Conservation (phyloP, 1,140 invertebrate species). For the Sycophaga agraensis region DNA sequence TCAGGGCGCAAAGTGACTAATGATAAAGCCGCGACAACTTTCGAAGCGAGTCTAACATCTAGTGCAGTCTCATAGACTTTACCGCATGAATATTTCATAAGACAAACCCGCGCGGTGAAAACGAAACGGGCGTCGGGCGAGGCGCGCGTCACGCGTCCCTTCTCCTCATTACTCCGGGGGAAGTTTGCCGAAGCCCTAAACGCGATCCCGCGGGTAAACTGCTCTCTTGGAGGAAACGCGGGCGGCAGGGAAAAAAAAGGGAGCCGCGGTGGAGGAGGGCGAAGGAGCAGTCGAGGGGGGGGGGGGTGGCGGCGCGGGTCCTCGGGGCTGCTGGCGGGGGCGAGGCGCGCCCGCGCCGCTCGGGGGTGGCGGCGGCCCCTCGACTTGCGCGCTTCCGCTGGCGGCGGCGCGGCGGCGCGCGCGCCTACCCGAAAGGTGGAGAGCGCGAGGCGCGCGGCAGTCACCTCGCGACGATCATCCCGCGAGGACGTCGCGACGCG, state of each 20-base stretch:
- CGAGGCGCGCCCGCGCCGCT: neutral
- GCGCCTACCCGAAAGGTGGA: neutral
- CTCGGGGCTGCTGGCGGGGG: no score
- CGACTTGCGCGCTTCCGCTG: constrained; percentile 20
- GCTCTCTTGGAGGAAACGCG: no score
- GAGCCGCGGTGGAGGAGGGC: neutral
- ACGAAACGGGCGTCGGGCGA: neutral
- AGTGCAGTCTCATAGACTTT: no score
- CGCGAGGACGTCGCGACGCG: constrained; percentile 38
- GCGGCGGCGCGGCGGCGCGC: neutral
- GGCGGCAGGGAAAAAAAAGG: neutral
- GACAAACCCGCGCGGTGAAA: no score
- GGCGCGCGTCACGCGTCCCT: neutral
- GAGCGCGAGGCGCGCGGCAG: no score
- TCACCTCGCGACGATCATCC: constrained; percentile 52
- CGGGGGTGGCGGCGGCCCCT: neutral
- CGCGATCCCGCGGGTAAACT: no score
- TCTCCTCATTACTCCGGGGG: neutral
- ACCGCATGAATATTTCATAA: no score
- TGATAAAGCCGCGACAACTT: no score
- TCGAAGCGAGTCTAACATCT: no score
- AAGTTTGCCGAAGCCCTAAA: neutral
- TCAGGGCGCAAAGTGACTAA: no score
- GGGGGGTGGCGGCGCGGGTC: neutral
- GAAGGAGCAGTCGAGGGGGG: neutral